Percentiles rank a stretch among this genome's conserved stretches.
These are phyloP conservation scores for Glaucidium brasilianum DNA, from an alignment of 2,113 vertebrate species.

Conservation along the genomic window DNA sequence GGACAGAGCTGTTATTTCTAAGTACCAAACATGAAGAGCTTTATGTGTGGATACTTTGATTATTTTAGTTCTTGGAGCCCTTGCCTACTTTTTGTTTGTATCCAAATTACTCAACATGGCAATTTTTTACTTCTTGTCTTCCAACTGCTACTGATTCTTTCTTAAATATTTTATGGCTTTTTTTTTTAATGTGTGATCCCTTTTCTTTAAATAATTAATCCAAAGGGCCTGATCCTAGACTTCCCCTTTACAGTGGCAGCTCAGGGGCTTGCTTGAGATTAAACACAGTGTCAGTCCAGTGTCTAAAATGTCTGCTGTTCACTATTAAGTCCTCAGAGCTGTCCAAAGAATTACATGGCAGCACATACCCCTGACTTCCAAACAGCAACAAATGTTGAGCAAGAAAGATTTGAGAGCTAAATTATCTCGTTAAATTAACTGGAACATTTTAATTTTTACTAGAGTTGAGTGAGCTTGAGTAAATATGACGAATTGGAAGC, in stretches of 20 bases:
- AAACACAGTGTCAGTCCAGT: background rate
- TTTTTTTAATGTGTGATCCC: background rate
- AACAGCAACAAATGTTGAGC: slow-evolving; percentile 59
- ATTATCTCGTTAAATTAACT: slow-evolving; percentile 71
- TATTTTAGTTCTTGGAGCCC: background rate
- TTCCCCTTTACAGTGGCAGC: background rate
- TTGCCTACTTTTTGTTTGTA: background rate
- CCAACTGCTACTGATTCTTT: background rate
- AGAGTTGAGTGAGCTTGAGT: slow-evolving; percentile 68
- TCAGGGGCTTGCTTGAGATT: slow-evolving; percentile 14
- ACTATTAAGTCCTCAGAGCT: slow-evolving; percentile 26
- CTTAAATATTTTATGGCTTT: background rate
- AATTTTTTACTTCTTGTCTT: background rate
- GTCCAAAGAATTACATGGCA: slow-evolving; percentile 57
- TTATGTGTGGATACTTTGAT: background rate
- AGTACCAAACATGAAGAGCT: background rate
- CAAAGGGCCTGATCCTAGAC: background rate
- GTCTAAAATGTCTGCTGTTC: background rate
- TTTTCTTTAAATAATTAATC: background rate
- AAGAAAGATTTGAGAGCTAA: slow-evolving; percentile 59
- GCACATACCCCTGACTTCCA: slow-evolving; percentile 17
- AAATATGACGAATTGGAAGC: slow-evolving; percentile 66
- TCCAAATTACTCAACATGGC: background rate
- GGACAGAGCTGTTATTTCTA: background rate
- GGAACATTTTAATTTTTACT: slow-evolving; percentile 72